Evolutionary conservation across 2,888 invertebrate species (phyloP).

Genomic region (Andrena dorsata): DNA sequence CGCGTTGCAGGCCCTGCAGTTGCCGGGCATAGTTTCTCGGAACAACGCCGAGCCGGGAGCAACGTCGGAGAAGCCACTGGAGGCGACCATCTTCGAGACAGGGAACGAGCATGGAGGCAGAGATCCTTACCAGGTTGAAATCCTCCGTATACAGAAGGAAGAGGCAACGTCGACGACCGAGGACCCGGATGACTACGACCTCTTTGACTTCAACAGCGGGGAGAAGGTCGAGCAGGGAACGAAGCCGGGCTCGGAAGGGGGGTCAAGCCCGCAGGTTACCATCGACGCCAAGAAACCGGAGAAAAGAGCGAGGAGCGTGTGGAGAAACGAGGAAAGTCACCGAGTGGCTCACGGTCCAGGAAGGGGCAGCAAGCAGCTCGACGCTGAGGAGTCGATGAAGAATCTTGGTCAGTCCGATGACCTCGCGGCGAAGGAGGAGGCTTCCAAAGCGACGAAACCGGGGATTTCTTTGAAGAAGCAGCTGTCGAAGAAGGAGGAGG

Average conservation of each 20-base stretch:
- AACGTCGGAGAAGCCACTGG: slow-evolving; percentile 16
- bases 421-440: slow-evolving; percentile 29
- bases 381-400: neutral
- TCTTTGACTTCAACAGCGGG: neutral
- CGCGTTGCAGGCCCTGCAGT: slow-evolving; percentile 73
- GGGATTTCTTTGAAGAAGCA: slow-evolving; percentile 67
- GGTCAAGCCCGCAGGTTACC: slow-evolving; percentile 4
- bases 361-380: neutral
- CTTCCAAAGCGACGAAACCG: slow-evolving; percentile 27
- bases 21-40: slow-evolving; percentile 48
- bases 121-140: slow-evolving; percentile 72
- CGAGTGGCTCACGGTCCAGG: neutral
- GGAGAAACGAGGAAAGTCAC: neutral
- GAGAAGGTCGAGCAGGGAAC: slow-evolving; percentile 4
- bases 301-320: slow-evolving; percentile 34
- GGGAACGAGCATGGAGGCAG: slow-evolving; percentile 39
- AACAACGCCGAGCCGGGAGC: slow-evolving; percentile 29
- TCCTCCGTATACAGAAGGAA: slow-evolving; percentile 59
- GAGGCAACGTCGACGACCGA: neutral
- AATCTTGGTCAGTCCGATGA: slow-evolving; percentile 35
- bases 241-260: slow-evolving; percentile 36
- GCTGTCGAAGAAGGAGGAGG: slow-evolving; percentile 46
- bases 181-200: too few relatives aligned
- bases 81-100: slow-evolving; percentile 34
- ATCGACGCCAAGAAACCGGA: neutral